Evolutionary conservation across 2,797 vertebrate species (phyloP), one percentile per base, ranked within the genome.

Genomic region (Eidolon dupreanum): DNA sequence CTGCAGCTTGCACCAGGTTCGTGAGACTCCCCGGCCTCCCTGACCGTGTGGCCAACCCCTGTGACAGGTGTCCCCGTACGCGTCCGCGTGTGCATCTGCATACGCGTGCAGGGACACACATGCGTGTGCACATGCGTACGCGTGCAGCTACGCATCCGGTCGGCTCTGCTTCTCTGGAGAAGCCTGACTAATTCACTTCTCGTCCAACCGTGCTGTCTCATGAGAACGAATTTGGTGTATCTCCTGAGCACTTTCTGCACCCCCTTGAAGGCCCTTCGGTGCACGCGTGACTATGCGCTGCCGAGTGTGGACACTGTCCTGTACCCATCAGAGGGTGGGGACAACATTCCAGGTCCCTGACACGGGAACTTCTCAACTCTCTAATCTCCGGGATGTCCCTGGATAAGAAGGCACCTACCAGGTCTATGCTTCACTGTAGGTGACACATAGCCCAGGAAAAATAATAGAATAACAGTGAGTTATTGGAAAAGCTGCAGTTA

Each of bases 361-460:
- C 5, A 3, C 0, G 8, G 1, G 3, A 55, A n/a, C 38, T 77
- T 85, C 46, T n/a, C 19, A 73, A 88, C 59, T 77, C 74, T 28
- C 43, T 79, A 16, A 33, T 28, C 20, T 74, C 59, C 46, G 4
- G 7, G 53, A 38, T 19, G 53, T 68, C 66, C 15, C 24, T 26
- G 31, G n/a, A 22, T n/a, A 55, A 78, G 59, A 59, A 43, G 24
- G 7, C 10, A 59, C n/a, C 41, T 24, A 26, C 9, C 4, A 53
- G 28, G 11, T n/a, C 63, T 68, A 5, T 26, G 24, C 59, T 70
- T 71, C 41, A 33, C 43, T 53, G 2, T 26, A 28, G 10, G 78
- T 26, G 6, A 75, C 57, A 90, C 5, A 16, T 17, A 92, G 10
- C 31, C 65, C 33, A 22, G n/a, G 65, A 89, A 65, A 84, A 95